These are phyloP conservation scores for Pelmatolapia mariae DNA, from an alignment of 2,113 vertebrate genomes.

Conservation along the genomic window DNA sequence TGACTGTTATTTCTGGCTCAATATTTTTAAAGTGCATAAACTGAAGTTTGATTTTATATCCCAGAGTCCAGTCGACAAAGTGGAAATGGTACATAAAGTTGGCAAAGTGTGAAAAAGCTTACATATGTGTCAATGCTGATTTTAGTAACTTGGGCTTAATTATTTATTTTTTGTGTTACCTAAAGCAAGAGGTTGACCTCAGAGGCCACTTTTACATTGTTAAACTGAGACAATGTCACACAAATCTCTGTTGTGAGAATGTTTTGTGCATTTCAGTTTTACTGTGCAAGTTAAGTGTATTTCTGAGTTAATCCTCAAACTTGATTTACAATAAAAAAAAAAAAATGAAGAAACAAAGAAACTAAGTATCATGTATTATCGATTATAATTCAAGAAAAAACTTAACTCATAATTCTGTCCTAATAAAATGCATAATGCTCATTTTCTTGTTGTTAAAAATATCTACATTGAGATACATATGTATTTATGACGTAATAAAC, in stretches of 20 bases:
- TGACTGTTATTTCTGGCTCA: background rate
- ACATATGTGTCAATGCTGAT: background rate
- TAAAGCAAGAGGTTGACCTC: background rate
- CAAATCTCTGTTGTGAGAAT: background rate
- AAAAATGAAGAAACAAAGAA: background rate
- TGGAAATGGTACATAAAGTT: background rate
- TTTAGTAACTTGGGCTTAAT: background rate
- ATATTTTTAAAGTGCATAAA: background rate
- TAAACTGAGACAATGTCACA: background rate
- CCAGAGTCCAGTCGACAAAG: background rate
- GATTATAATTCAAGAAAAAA: background rate
- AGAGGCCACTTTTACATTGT: background rate
- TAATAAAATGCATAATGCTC: background rate
- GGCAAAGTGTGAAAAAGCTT: background rate
- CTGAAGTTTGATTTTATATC: background rate
- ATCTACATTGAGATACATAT: background rate
- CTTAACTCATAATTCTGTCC: background rate
- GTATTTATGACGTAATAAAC: fast-evolving
- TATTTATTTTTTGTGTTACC: background rate
- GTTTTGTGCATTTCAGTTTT: background rate
- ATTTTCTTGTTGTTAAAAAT: background rate
- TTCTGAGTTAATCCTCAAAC: background rate
- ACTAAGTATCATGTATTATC: background rate
- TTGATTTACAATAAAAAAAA: background rate
- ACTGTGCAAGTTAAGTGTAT: background rate